These are phyloP conservation scores for Netelia inedita DNA, from an alignment of 2,888 invertebrate species.

Conservation along the genomic window DNA sequence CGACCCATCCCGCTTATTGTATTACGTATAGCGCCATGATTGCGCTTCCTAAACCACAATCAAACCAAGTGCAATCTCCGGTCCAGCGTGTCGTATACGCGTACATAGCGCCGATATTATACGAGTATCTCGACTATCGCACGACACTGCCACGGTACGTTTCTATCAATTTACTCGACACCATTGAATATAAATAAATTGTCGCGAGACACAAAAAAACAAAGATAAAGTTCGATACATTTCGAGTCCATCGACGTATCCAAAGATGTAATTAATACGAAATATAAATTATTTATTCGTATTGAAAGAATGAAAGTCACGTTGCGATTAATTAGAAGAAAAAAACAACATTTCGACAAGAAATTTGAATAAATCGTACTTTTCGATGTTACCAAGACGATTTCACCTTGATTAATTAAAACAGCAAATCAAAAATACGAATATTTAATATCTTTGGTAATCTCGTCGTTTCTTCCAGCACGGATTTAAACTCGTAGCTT, in stretches of 20 bases:
- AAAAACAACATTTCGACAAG: no score
- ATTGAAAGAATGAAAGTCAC: no score
- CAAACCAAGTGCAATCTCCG: constrained; percentile 70
- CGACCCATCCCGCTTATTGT: constrained; percentile 70
- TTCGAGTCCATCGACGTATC: no score
- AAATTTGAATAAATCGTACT: not conserved
- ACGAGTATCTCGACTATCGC: constrained; percentile 29
- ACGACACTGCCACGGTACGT: not conserved
- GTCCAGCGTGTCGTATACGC: constrained; percentile 40
- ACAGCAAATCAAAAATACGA: not conserved
- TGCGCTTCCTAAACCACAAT: constrained; percentile 73
- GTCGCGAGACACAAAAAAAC: no score
- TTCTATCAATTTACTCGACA: no score
- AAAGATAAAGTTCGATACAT: no score
- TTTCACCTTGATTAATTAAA: not conserved
- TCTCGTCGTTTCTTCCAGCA: not conserved
- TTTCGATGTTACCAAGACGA: not conserved
- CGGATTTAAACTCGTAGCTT: constrained; percentile 11
- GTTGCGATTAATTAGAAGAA: no score
- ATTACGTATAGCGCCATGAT: constrained; percentile 73
- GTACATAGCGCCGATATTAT: constrained; percentile 7
- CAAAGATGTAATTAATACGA: no score
- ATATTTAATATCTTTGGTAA: not conserved
- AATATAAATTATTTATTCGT: no score
- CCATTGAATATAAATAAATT: no score